These are phyloP conservation scores for Onychostoma macrolepis DNA, from an alignment of 2,113 vertebrate species.

Conservation along the genomic window DNA sequence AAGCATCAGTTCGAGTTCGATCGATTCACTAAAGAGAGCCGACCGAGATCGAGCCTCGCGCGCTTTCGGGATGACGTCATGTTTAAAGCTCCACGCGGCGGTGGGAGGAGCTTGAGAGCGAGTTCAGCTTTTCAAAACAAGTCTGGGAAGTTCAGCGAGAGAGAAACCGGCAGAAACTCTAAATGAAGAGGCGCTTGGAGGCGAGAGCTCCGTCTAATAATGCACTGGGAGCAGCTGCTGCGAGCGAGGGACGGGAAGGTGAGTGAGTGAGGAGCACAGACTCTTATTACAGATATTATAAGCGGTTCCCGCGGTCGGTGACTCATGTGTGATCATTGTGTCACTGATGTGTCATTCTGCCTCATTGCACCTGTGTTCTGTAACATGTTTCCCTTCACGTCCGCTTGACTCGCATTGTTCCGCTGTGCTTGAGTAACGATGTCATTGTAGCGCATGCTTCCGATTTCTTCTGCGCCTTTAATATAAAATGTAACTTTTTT, in stretches of 20 bases:
- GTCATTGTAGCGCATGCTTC: neutral
- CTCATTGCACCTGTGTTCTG: neutral
- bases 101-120: constrained; percentile 34
- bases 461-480: neutral
- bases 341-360: neutral
- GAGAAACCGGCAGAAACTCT: too few species aligned
- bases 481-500: neutral
- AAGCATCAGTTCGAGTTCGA: neutral
- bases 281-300: too few species aligned
- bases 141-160: constrained; percentile 18
- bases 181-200: neutral
- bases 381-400: neutral
- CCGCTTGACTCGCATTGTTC: neutral
- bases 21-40: neutral
- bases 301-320: neutral
- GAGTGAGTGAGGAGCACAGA: too few species aligned
- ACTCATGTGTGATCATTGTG: neutral
- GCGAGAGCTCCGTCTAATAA: constrained; percentile 59
- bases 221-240: constrained; percentile 79
- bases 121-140: constrained; percentile 73
- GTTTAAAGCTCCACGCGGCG: neutral
- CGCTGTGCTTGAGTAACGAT: neutral
- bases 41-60: too few species aligned
- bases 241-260: constrained; percentile 75
- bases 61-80: constrained; percentile 67